Conservation (phyloP, 2,888 invertebrate genomes). For the Caenorhabditis sinica region DNA sequence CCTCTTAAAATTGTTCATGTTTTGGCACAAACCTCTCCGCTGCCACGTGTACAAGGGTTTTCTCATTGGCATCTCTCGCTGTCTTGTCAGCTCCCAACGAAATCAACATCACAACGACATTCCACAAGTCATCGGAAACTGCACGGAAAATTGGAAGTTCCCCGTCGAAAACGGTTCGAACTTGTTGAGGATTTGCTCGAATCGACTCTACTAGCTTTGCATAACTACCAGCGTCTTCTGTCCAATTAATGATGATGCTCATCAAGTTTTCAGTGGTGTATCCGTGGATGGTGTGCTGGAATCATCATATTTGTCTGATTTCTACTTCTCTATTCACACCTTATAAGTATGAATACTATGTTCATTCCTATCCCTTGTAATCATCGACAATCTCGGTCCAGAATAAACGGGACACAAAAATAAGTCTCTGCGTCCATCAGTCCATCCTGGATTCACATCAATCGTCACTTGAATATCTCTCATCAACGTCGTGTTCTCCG, state of each 20-base stretch:
- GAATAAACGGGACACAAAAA: slow-evolving; percentile 63
- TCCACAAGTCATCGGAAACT: slow-evolving; percentile 66
- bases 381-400: slow-evolving; percentile 42
- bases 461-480: slow-evolving; percentile 54
- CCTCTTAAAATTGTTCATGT: background rate
- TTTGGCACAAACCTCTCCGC: slow-evolving; percentile 46
- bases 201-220: slow-evolving; percentile 61
- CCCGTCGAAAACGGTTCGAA: slow-evolving; percentile 56
- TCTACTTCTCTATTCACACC: slow-evolving; percentile 1
- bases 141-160: slow-evolving; percentile 66
- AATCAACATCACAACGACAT: slow-evolving; percentile 61
- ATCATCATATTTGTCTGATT: background rate
- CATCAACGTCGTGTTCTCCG: slow-evolving; percentile 17
- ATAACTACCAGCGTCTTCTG: slow-evolving; percentile 46
- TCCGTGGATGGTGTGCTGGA: slow-evolving; percentile 62
- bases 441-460: slow-evolving; percentile 48
- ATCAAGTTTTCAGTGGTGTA: slow-evolving; percentile 51
- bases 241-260: slow-evolving; percentile 58
- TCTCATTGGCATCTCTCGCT: slow-evolving; percentile 46
- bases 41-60: slow-evolving; percentile 67
- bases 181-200: slow-evolving; percentile 58
- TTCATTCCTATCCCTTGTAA: slow-evolving; percentile 49
- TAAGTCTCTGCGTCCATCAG: slow-evolving; percentile 29
- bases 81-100: slow-evolving; percentile 59
- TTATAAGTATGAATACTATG: slow-evolving; percentile 54